Conservation (phyloP, 2,888 invertebrate genomes). For the Nysson spinosus region DNA sequence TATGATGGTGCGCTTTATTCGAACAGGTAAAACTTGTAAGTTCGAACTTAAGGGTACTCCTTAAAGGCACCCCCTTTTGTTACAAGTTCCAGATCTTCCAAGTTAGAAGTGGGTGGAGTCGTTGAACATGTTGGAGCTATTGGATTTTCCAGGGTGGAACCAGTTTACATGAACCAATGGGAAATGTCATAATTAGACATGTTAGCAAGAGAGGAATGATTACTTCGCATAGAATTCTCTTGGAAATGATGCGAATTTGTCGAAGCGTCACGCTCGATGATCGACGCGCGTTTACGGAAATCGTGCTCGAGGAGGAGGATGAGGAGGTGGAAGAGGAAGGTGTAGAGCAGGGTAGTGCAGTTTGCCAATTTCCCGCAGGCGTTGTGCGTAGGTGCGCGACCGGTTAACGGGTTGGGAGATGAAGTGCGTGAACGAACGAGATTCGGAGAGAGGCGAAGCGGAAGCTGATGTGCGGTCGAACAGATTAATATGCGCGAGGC, state of each 20-base stretch:
- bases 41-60: too few species aligned
- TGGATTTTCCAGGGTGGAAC: too few species aligned
- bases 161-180: too few species aligned
- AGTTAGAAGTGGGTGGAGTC: too few species aligned
- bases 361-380: slow-evolving; percentile 73
- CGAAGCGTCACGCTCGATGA: slow-evolving; percentile 23
- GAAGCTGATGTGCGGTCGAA: slow-evolving; percentile 75
- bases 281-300: slow-evolving; percentile 44
- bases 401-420: slow-evolving; percentile 57
- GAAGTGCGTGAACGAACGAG: slow-evolving; percentile 58
- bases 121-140: too few species aligned
- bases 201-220: too few species aligned
- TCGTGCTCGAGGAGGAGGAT: slow-evolving; percentile 31
- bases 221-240: not conserved
- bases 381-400: slow-evolving; percentile 65
- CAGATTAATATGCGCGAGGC: slow-evolving; percentile 76
- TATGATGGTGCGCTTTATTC: too few species aligned
- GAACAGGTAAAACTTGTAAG: too few species aligned
- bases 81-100: too few species aligned
- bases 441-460: slow-evolving; percentile 66
- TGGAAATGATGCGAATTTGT: slow-evolving; percentile 23
- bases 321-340: slow-evolving; percentile 24
- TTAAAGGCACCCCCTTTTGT: too few species aligned
- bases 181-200: too few species aligned
- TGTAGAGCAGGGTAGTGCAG: slow-evolving; percentile 51